phyloP scores from a whole-genome alignment of 2,113 vertebrate genomes.

The Malaclemys terrapin region DNA sequence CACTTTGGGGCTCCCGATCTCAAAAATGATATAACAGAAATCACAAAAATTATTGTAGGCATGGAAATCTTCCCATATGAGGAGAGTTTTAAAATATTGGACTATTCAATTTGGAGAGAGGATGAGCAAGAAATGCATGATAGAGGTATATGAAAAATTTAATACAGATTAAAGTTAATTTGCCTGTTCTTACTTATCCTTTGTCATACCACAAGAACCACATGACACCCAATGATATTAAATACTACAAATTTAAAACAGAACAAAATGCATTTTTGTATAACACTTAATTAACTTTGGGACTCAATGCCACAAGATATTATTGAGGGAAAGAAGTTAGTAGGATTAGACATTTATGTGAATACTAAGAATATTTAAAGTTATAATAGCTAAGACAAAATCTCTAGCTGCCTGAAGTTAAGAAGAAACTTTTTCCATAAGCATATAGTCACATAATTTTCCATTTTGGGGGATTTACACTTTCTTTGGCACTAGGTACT shows the following conservation, averaged over 20 bases:
- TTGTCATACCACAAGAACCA: neutral
- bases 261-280: neutral
- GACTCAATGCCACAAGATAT: neutral
- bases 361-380: neutral
- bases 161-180: neutral
- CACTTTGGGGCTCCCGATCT: neutral
- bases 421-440: neutral
- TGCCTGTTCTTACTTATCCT: neutral
- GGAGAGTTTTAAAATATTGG: neutral
- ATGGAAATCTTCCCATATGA: neutral
- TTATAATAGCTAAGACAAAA: neutral
- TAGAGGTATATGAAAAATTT: neutral
- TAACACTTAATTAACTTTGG: neutral
- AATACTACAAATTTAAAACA: neutral
- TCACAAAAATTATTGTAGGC: neutral
- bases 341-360: neutral
- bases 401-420: neutral
- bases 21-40: neutral
- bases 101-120: neutral
- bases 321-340: neutral
- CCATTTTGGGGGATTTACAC: neutral
- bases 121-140: neutral
- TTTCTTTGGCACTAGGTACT: neutral
- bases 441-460: neutral
- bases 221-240: neutral